Conservation (phyloP, 2,797 vertebrate genomes). For the Emydoidea blandingii region DNA sequence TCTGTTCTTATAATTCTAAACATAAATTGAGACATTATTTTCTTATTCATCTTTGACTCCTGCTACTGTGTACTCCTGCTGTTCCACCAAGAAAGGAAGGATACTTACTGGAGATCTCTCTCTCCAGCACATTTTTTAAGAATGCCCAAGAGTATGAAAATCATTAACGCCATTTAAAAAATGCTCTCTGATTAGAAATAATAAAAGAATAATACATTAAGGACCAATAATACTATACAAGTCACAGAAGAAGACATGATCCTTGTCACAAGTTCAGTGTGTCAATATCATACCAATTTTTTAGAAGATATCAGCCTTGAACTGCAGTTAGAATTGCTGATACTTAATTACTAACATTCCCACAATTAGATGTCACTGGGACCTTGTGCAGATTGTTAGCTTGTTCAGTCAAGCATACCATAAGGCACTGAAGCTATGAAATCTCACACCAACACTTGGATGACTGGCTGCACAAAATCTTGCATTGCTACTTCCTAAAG, state of each 20-base stretch:
- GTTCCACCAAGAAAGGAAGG: conserved; percentile 4
- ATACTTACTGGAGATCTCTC: neutral
- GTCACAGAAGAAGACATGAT: neutral
- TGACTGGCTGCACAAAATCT: neutral
- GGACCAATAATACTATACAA: neutral
- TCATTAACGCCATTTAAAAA: neutral
- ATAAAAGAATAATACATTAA: neutral
- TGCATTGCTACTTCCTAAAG: neutral
- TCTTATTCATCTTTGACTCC: neutral
- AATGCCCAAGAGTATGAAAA: neutral
- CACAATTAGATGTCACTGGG: neutral
- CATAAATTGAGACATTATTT: neutral
- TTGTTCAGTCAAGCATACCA: neutral
- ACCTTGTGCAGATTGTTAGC: neutral
- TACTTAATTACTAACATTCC: neutral
- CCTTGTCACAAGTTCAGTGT: neutral
- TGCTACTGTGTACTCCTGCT: neutral
- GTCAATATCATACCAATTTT: neutral
- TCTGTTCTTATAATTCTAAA: neutral
- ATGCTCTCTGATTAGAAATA: neutral
- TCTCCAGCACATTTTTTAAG: neutral
- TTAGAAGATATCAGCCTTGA: neutral
- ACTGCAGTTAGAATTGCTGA: neutral
- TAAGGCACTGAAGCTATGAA: neutral
- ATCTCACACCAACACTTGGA: neutral